phyloP scores from a whole-genome alignment of 2,888 invertebrate species.

The Byasa hedistus region DNA sequence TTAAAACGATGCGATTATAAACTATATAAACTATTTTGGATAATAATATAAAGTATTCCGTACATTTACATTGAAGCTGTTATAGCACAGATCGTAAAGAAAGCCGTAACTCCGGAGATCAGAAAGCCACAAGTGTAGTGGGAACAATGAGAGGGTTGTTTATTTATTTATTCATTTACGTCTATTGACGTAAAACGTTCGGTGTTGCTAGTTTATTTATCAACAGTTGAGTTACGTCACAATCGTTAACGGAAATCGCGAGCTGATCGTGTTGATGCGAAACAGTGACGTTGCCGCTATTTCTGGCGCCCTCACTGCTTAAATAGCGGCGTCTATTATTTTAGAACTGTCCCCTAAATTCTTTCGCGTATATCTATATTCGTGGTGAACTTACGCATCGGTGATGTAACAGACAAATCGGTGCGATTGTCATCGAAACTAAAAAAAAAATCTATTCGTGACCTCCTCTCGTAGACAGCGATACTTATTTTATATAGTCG shows the following conservation, averaged over 20 bases:
- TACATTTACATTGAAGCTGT: too few relatives aligned
- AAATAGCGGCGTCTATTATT: constrained; percentile 70
- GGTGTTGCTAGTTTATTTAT: constrained; percentile 20
- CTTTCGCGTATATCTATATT: constrained; percentile 47
- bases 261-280: constrained; percentile 56
- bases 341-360: constrained; percentile 62
- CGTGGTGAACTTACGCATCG: constrained; percentile 33
- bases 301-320: constrained; percentile 63
- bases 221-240: constrained; percentile 49
- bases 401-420: constrained; percentile 12
- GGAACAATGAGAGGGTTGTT: too few relatives aligned
- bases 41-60: too few relatives aligned
- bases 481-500: too few relatives aligned
- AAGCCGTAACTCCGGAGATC: too few relatives aligned
- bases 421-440: background rate
- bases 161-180: too few relatives aligned
- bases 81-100: too few relatives aligned
- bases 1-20: too few relatives aligned
- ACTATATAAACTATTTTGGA: too few relatives aligned
- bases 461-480: background rate
- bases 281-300: constrained; percentile 65
- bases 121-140: too few relatives aligned
- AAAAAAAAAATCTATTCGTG: background rate
- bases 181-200: background rate
- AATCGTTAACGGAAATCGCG: constrained; percentile 42